phyloP scores from a whole-genome alignment of 2,797 vertebrate genomes.

The Hydrolagus colliei region DNA sequence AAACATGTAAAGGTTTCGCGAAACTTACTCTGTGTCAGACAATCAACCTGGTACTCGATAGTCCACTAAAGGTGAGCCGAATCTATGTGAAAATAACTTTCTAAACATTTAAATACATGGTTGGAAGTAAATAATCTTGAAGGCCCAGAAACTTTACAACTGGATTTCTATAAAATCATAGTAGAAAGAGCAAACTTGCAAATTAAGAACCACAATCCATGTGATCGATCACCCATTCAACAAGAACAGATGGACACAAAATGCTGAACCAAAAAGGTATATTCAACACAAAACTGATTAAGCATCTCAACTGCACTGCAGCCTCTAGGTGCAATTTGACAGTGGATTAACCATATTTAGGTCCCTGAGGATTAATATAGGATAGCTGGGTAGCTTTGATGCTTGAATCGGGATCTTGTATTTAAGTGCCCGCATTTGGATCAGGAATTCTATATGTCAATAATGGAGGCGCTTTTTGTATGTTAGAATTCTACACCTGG shows the following conservation, averaged over 20 bases:
- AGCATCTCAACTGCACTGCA: neutral
- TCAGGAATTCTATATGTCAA: neutral
- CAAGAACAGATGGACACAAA: neutral
- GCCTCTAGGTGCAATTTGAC: constrained; percentile 20
- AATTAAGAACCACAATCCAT: neutral
- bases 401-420: neutral
- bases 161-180: neutral
- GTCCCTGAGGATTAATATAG: constrained; percentile 11
- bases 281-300: constrained; percentile 4
- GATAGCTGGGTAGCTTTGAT: constrained; percentile 20
- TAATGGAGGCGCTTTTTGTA: neutral
- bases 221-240: neutral
- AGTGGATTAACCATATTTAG: constrained; percentile 22
- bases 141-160: neutral
- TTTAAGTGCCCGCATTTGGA: constrained; percentile 17
- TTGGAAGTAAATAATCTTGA: neutral
- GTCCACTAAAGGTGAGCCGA: neutral
- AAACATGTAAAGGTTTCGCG: neutral
- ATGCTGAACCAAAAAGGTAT: neutral
- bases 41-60: neutral
- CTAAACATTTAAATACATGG: neutral
- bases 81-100: too few species aligned
- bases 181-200: neutral
- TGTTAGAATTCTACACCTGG: neutral
- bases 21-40: neutral